Conservation (phyloP, 2,113 vertebrate genomes). For the Sylvia atricapilla region DNA sequence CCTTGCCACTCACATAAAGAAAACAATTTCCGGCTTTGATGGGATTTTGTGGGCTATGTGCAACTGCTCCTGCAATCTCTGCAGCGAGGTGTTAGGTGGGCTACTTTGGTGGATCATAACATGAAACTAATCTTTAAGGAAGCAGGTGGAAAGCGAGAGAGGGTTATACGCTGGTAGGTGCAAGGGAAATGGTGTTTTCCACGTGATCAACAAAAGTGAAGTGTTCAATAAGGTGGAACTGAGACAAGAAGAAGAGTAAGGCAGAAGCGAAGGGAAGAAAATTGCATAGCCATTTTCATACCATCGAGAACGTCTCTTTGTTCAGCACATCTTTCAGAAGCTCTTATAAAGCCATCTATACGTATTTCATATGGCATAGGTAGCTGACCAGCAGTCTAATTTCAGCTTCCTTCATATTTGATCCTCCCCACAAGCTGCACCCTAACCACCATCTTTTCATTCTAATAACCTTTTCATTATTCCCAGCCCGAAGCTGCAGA, state of each 20-base stretch:
- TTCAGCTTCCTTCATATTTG: neutral
- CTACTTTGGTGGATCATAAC: conserved; percentile 23
- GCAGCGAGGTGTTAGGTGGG: neutral
- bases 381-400: neutral
- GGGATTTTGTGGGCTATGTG: neutral
- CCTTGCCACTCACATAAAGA: conserved; percentile 48
- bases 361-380: neutral
- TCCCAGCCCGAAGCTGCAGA: neutral
- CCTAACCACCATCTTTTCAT: neutral
- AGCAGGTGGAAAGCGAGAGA: neutral
- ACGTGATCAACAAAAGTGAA: neutral
- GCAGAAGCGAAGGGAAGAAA: neutral
- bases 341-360: neutral
- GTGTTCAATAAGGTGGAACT: neutral
- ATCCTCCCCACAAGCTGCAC: neutral
- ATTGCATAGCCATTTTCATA: neutral
- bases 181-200: neutral
- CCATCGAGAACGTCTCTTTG: neutral
- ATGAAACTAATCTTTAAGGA: conserved; percentile 46
- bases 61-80: conserved; percentile 20
- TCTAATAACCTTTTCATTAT: neutral
- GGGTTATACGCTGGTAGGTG: neutral
- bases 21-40: conserved; percentile 48
- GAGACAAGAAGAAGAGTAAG: neutral
- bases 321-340: neutral